Percentiles rank a stretch among this genome's conserved stretches.
These are phyloP conservation scores for Chrysolina oricalcia DNA, from an alignment of 2,888 invertebrate species.

Conservation along the genomic window DNA sequence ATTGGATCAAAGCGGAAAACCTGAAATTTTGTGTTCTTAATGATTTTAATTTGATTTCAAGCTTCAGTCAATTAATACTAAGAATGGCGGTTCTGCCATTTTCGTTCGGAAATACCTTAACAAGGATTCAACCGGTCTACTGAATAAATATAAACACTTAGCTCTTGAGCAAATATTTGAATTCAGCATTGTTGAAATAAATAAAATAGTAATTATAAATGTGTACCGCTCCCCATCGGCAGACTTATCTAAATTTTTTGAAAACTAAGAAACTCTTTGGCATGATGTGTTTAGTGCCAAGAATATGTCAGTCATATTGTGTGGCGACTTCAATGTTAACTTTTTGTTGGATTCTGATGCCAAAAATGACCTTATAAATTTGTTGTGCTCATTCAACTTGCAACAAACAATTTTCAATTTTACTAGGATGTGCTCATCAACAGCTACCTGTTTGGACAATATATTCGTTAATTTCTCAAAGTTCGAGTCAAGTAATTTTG, in stretches of 20 bases:
- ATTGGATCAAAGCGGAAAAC: background rate
- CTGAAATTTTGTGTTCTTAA: background rate
- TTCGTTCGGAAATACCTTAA: background rate
- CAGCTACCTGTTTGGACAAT: slow-evolving; percentile 8
- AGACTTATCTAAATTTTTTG: too few species aligned
- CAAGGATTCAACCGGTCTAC: background rate
- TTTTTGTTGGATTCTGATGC: too few species aligned
- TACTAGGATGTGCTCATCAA: slow-evolving; percentile 1
- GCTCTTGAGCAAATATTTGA: too few species aligned
- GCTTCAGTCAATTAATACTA: background rate
- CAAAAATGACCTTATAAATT: background rate
- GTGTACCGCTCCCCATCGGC: too few species aligned
- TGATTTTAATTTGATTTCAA: background rate
- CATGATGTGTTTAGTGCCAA: too few species aligned
- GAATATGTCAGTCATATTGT: too few species aligned
- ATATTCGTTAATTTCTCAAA: background rate
- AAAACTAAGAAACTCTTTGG: too few species aligned
- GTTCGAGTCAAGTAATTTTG: background rate
- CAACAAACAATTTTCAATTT: background rate
- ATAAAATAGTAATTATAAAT: too few species aligned
- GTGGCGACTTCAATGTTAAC: too few species aligned
- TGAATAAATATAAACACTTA: too few species aligned
- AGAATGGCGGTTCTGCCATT: background rate
- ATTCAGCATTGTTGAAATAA: background rate
- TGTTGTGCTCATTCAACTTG: background rate